These are phyloP conservation scores for Drosophila affinis DNA, from an alignment of 2,888 invertebrate genomes.

Conservation along the genomic window DNA sequence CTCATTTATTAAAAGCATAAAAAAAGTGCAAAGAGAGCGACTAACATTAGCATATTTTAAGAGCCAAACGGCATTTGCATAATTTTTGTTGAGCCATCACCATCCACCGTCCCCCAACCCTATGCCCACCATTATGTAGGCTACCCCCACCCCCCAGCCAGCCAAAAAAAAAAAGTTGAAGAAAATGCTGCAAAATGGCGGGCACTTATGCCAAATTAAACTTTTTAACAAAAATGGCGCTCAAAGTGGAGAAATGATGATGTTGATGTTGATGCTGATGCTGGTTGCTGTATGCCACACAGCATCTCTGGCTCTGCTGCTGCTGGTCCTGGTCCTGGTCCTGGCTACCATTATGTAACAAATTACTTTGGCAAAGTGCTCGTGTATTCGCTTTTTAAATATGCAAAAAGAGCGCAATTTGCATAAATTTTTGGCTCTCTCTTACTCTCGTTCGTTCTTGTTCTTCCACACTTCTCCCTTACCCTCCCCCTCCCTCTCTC, in stretches of 20 bases:
- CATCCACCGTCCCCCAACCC: conserved; percentile 1
- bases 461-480: conserved; percentile 46
- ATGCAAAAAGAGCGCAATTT: conserved; percentile 84
- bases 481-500: conserved; percentile 13
- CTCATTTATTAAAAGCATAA: conserved; percentile 28
- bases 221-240: conserved; percentile 77
- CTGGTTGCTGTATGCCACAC: not conserved
- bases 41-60: conserved; percentile 75
- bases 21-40: conserved; percentile 28
- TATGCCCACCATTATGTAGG: conserved; percentile 47
- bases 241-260: conserved; percentile 34
- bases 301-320: conserved; percentile 37
- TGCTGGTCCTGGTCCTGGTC: conserved; percentile 6
- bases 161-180: conserved; percentile 38
- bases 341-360: conserved; percentile 75
- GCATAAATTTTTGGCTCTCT: conserved; percentile 78
- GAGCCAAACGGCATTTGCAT: conserved; percentile 73
- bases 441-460: not conserved
- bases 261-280: conserved; percentile 24
- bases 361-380: conserved; percentile 83
- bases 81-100: conserved; percentile 64
- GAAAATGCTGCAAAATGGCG: conserved; percentile 80
- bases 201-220: conserved; percentile 81
- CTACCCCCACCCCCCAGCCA: conserved; percentile 15
- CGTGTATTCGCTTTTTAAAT: conserved; percentile 84